phyloP scores from a whole-genome alignment of 2,797 vertebrate species.

The Odontamblyopus lacepedii region DNA sequence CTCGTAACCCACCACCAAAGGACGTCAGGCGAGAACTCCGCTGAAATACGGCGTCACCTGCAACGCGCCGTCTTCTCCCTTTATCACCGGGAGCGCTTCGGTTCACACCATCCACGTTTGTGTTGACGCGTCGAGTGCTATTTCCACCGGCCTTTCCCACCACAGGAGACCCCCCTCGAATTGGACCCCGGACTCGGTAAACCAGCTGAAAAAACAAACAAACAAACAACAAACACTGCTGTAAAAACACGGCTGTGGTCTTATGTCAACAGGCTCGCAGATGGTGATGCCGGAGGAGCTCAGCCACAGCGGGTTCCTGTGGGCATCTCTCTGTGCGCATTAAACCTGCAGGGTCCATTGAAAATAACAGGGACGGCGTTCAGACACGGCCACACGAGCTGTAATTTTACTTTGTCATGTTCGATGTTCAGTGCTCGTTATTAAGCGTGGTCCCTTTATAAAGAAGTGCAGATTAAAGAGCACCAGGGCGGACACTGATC shows the following conservation, averaged over 20 bases:
- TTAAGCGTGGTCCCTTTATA: background rate
- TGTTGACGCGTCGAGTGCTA: constrained; percentile 24
- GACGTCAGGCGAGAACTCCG: constrained; percentile 36
- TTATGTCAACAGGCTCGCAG: constrained; percentile 39
- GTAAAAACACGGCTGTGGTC: constrained; percentile 46
- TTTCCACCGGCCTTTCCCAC: constrained; percentile 39
- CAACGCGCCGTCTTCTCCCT: background rate
- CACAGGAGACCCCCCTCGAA: background rate
- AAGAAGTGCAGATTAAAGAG: background rate
- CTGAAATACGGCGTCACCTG: constrained; percentile 24
- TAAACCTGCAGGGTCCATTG: background rate
- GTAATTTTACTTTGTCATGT: background rate
- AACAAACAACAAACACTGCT: constrained; percentile 31
- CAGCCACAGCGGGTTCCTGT: background rate
- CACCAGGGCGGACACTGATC: background rate
- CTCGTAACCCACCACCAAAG: background rate
- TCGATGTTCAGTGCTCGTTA: background rate
- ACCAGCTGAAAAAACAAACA: constrained; percentile 58
- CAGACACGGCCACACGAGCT: background rate
- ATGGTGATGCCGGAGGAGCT: constrained; percentile 22
- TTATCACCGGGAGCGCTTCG: constrained; percentile 3
- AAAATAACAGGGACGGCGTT: background rate
- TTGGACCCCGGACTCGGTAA: background rate
- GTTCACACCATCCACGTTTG: constrained; percentile 18
- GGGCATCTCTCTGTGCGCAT: background rate